Evolutionary conservation across 2,888 invertebrate species (phyloP).

Genomic region (Drosophila antonietae): DNA sequence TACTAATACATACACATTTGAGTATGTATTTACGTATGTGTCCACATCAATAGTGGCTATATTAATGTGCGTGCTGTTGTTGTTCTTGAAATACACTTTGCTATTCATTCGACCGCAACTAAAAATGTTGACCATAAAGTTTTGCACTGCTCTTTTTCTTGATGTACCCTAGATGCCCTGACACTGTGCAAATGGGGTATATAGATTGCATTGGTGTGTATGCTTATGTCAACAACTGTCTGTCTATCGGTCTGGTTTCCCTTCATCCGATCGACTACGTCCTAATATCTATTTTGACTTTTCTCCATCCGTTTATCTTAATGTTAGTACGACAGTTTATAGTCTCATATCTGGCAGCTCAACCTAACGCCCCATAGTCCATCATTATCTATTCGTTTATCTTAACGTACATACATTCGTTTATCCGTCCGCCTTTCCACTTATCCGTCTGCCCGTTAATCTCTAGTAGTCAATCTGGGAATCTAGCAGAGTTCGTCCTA

Average conservation of each 20-base stretch:
- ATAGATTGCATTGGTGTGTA: neutral
- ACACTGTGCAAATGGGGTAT: neutral
- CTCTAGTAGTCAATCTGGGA: too few relatives aligned
- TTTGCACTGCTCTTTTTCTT: constrained; percentile 59
- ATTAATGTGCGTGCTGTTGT: constrained; percentile 53
- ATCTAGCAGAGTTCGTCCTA: too few relatives aligned
- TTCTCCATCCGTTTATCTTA: neutral
- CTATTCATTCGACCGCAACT: constrained; percentile 79
- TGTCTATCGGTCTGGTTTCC: neutral
- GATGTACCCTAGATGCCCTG: neutral
- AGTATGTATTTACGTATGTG: constrained; percentile 7
- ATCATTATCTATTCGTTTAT: too few relatives aligned
- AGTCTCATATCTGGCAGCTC: too few relatives aligned
- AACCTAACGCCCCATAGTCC: too few relatives aligned
- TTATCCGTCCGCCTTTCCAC: too few relatives aligned
- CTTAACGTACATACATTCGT: too few relatives aligned
- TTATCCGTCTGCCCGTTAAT: too few relatives aligned
- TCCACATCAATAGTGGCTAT: constrained; percentile 29
- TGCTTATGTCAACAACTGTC: neutral
- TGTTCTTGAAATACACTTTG: constrained; percentile 74
- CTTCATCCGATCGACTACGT: neutral
- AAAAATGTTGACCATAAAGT: constrained; percentile 78
- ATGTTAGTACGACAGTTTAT: neutral
- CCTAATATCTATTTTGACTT: neutral
- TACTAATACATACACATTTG: neutral